Conservation (phyloP, 2,113 vertebrate species). For the Dipodomys ordii region DNA sequence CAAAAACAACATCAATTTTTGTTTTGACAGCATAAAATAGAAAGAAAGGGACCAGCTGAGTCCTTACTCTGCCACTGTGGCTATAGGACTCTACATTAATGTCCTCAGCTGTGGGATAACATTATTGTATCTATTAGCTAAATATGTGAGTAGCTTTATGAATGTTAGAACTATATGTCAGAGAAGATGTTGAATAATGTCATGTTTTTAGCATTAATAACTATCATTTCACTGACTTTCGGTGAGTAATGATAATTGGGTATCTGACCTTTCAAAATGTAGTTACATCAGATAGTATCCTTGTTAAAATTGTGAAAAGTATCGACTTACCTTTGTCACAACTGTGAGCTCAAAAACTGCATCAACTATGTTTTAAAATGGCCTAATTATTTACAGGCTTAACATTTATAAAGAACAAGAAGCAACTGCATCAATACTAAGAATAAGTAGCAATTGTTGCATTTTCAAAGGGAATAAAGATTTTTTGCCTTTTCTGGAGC, state of each 20-base stretch:
- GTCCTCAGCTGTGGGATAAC: not conserved
- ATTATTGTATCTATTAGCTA: not conserved
- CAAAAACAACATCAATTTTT: not conserved
- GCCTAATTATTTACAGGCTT: not conserved
- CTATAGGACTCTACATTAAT: not conserved
- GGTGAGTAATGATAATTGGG: not conserved
- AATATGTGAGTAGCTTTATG: not conserved
- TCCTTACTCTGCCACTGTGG: not conserved
- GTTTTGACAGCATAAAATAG: not conserved
- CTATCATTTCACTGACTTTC: not conserved
- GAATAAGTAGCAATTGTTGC: not conserved
- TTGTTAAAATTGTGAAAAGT: not conserved
- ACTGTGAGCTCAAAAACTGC: not conserved
- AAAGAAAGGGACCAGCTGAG: not conserved
- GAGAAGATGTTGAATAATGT: not conserved
- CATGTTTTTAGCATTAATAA: not conserved
- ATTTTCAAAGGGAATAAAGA: not conserved
- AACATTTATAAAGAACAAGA: not conserved
- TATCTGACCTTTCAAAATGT: not conserved
- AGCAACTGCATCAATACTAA: not conserved
- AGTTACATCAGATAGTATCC: not conserved
- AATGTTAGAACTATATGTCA: not conserved
- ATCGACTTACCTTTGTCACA: not conserved
- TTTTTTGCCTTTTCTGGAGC: not conserved
- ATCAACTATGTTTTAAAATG: not conserved